These are phyloP conservation scores for Cerastoderma edule DNA, from an alignment of 2,888 invertebrate genomes.

Conservation along the genomic window DNA sequence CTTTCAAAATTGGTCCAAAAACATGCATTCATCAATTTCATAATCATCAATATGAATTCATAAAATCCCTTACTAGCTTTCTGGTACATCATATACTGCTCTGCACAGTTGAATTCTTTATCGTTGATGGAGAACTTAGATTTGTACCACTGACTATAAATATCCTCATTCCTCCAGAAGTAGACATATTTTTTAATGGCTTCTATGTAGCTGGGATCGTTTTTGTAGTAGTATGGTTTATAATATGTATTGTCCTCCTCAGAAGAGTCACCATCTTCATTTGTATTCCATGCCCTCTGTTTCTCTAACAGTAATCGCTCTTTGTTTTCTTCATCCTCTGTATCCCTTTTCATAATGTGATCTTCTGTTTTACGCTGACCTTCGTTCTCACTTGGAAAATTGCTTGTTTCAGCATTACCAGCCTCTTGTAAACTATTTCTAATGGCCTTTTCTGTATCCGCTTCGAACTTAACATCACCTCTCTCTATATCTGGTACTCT, in stretches of 20 bases:
- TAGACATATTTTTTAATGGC: slow-evolving; percentile 67
- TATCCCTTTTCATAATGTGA: not conserved
- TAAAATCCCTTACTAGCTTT: slow-evolving; percentile 76
- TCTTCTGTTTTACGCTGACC: not conserved
- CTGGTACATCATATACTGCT: slow-evolving; percentile 81
- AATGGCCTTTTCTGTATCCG: slow-evolving; percentile 2
- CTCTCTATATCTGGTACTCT: not conserved
- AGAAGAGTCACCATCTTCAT: slow-evolving; percentile 5
- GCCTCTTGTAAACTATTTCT: not conserved
- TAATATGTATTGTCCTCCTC: no score
- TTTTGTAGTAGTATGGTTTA: slow-evolving; percentile 6
- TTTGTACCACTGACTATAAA: slow-evolving; percentile 77
- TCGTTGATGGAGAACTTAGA: slow-evolving; percentile 68
- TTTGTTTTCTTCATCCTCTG: not conserved
- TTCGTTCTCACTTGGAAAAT: not conserved
- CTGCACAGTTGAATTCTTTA: slow-evolving; percentile 73
- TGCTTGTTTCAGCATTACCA: not conserved
- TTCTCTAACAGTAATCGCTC: not conserved
- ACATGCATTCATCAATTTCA: no score
- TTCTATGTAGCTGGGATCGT: slow-evolving; percentile 19
- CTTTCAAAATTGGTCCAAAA: no score
- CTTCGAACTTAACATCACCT: not conserved
- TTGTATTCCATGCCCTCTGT: not conserved
- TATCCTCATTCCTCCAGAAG: slow-evolving; percentile 73
- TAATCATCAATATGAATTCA: no score